Conservation (phyloP, 2,888 invertebrate genomes). For the Zygogramma bicolorata region DNA sequence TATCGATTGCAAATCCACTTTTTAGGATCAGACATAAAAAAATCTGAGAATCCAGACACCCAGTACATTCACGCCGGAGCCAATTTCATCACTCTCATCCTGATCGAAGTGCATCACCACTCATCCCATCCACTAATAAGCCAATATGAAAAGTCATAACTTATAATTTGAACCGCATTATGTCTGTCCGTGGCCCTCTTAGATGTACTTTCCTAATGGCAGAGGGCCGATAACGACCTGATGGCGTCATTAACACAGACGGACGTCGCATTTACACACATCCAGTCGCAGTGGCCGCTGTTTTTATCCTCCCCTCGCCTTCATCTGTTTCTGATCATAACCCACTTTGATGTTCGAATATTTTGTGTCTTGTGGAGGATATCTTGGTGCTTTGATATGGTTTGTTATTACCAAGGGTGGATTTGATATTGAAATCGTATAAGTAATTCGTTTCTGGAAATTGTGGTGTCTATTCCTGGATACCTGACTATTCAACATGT, state of each 20-base stretch:
- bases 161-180: slow-evolving; percentile 63
- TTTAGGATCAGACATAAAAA: no score
- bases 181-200: slow-evolving; percentile 54
- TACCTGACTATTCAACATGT: no score
- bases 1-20: no score
- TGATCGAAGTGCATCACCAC: slow-evolving; percentile 6
- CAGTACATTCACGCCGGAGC: neutral
- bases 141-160: slow-evolving; percentile 62
- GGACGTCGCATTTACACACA: slow-evolving; percentile 43
- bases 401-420: slow-evolving; percentile 11
- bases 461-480: neutral
- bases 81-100: neutral
- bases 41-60: no score
- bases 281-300: slow-evolving; percentile 18
- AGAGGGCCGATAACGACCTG: slow-evolving; percentile 48
- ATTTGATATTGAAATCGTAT: slow-evolving; percentile 2
- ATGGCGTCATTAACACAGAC: slow-evolving; percentile 48
- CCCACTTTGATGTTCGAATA: slow-evolving; percentile 35
- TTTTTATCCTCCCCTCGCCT: slow-evolving; percentile 11
- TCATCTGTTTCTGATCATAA: slow-evolving; percentile 38
- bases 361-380: slow-evolving; percentile 23
- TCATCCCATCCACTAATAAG: slow-evolving; percentile 51
- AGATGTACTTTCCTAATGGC: slow-evolving; percentile 59
- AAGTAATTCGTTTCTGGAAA: neutral
- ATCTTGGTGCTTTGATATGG: neutral